Base-by-base conservation (phyloP, 2,888 invertebrate genomes). In the Oeneis ivallda region DNA sequence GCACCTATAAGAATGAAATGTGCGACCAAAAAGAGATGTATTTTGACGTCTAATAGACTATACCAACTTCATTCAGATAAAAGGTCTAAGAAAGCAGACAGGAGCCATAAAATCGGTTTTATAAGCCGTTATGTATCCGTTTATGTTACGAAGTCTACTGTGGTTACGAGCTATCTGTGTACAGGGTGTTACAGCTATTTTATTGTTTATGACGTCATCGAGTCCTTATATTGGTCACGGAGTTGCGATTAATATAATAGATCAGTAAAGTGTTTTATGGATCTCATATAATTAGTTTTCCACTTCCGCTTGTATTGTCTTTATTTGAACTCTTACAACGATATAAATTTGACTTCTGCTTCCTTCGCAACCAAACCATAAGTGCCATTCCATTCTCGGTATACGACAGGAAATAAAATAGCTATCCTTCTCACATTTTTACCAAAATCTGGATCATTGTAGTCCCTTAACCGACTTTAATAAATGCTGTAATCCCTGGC, bases 131-230 rank as follows among this genome's bases (percentile, higher is more conserved):
- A 61, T 34, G 19, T 63, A 58, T 62, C 62, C 61, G 68, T 68
- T 70, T 65, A 57, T 64, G n/a, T n/a, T n/a, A n/a, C n/a, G n/a
- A n/a, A n/a, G n/a, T n/a, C n/a, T n/a, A n/a, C n/a, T n/a, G n/a
- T n/a, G n/a, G 68, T 68, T 71, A 70, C 65, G 68, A 60, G 59
- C 65, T 62, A 60, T 64, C 64, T 64, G 64, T 69, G 62, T 70
- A 66, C 65, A 68, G 65, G 67, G 67, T 66, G 68, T 66, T 65
- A 61, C 26, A 19, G 62, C 60, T 57, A 70, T 65, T 57, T 64
- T 64, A 67, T 67, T 62, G 66, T 70, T 67, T 70, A 65, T 62
- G 64, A 57, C 50, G 53, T 41, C 61, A 67, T 65, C 47, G 49
- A 43, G 43, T 66, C 32, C 59, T 67, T 59, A 54, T 43, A 45